Evolutionary conservation across 1,140 invertebrate species (phyloP), one percentile per base, ranked within the genome.

Genomic region (Drosophila takahashii): DNA sequence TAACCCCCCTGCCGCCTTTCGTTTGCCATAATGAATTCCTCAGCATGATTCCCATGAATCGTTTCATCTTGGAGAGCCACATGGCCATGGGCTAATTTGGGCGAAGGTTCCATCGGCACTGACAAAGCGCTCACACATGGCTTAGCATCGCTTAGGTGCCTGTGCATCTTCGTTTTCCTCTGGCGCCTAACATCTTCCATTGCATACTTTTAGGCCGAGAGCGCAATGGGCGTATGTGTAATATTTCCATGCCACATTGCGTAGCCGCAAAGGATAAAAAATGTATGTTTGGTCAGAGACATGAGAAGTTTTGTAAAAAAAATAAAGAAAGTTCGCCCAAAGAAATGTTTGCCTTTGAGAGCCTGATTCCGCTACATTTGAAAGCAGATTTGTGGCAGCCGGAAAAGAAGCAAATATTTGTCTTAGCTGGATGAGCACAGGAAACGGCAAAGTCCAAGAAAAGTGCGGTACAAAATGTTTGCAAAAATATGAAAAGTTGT

Each of bases 21-120:
- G 34, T 48, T 71, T 26, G 29, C 27, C 45, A n/a, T 72, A 72
- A 72, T 72, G 54, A 72, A 72, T 72, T 60, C 54, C 67, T 65
- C 36, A 67, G 58, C 69, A 72, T 72, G 54, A 47, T 45, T 60
- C 67, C 67, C 66, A 36, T 32, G 67, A 47, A 70, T 37, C 67
- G 67, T 72, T 72, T 72, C 69, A 72, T 72, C 69, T 72, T 72
- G 18, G 66, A 57, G 67, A 29, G 42, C 50, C 67, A 15, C 65
- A 70, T 72, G 69, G 69, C 69, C 69, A 44, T 72, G 69, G 69
- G 69, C 69, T 72, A 72, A 72, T 72, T 72, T 72, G 67, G 67
- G 67, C 52, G 56, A 72, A 72, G 69, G 69, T 60, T 59, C 39
- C 54, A 37, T 16, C 47, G 69, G 60, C 69, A 45, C 65, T 32